These are phyloP conservation scores for Rafetus swinhoei DNA, from an alignment of 2,113 vertebrate genomes.

Conservation along the genomic window DNA sequence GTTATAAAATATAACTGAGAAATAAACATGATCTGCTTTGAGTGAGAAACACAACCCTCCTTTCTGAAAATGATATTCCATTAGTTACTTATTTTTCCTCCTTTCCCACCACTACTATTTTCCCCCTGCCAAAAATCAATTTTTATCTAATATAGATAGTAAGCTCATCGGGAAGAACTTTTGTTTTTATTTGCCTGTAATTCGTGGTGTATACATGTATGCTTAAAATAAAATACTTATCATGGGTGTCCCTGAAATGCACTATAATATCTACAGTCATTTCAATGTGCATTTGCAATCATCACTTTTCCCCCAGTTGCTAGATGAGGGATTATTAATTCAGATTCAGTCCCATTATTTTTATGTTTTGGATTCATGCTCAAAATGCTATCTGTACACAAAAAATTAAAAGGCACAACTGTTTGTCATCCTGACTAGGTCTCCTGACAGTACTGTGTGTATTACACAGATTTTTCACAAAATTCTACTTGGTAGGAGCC, in stretches of 20 bases:
- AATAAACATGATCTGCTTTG: background rate
- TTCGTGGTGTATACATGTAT: background rate
- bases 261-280: background rate
- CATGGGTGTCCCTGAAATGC: background rate
- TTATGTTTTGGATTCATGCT: background rate
- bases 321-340: background rate
- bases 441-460: background rate
- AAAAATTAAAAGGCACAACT: background rate
- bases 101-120: background rate
- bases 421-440: background rate
- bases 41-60: background rate
- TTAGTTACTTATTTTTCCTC: background rate
- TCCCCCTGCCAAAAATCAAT: background rate
- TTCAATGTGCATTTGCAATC: background rate
- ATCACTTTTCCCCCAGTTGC: background rate
- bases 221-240: background rate
- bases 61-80: background rate
- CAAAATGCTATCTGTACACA: background rate
- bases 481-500: background rate
- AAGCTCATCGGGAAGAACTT: background rate
- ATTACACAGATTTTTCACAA: background rate
- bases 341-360: background rate
- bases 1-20: background rate
- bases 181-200: background rate
- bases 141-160: background rate